These are phyloP conservation scores for Mellilla xanthometata DNA, from an alignment of 2,888 invertebrate species.

Conservation along the genomic window DNA sequence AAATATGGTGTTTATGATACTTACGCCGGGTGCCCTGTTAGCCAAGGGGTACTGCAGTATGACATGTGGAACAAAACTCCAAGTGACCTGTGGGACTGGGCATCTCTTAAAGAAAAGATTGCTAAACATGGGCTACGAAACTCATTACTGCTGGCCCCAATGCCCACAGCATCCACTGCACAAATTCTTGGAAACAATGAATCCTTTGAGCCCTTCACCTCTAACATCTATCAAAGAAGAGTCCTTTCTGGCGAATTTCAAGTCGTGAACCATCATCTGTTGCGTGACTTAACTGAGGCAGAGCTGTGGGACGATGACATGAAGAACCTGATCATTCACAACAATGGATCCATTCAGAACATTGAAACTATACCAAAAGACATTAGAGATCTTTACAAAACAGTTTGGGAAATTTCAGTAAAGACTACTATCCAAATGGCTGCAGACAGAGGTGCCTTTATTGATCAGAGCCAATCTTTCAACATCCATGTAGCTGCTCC, in stretches of 20 bases:
- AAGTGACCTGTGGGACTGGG: constrained; percentile 95
- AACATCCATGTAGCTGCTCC: constrained; percentile 98
- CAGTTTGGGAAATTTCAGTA: constrained; percentile 98
- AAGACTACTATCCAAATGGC: constrained; percentile 97
- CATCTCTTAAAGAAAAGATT: constrained; percentile 90
- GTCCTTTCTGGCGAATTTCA: constrained; percentile 98
- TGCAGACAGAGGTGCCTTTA: constrained; percentile 98
- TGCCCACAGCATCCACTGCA: constrained; percentile 99
- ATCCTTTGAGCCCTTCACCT: constrained; percentile 98
- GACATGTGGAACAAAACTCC: constrained; percentile 98
- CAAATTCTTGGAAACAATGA: constrained; percentile 99
- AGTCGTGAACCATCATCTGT: constrained; percentile 97
- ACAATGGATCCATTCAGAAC: constrained; percentile 96
- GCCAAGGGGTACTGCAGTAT: constrained; percentile 97
- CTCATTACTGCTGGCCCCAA: constrained; percentile 96
- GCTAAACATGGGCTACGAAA: constrained; percentile 95
- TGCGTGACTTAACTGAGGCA: constrained; percentile 95
- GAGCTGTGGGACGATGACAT: constrained; percentile 97
- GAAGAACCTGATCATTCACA: constrained; percentile 96
- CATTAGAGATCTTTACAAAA: constrained; percentile 94
- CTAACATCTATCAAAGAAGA: constrained; percentile 96
- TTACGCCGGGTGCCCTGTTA: constrained; percentile 95
- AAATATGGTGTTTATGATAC: constrained; percentile 94
- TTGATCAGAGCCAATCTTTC: constrained; percentile 99
- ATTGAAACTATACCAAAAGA: constrained; percentile 93